Evolutionary conservation across 2,797 vertebrate species (phyloP), one percentile per base, ranked within the genome.

Genomic region (Coccyzus lansbergi): DNA sequence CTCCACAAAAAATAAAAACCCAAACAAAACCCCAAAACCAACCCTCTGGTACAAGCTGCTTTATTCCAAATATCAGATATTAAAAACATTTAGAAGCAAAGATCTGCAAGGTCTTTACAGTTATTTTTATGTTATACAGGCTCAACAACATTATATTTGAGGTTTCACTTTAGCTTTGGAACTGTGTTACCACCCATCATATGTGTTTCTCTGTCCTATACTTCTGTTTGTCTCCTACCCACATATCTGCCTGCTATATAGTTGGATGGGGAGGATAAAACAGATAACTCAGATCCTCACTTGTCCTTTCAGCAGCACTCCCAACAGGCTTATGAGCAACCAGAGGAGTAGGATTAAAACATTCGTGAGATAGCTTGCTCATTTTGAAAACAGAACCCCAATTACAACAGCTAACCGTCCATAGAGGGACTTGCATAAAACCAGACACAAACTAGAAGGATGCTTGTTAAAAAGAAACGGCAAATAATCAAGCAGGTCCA

Each of bases 401-500:
- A 19, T 51, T 81, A 26, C 3, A 1, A 7, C 22, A 59, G 60
- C 83, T 94, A 93, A 93, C 38, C 16, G 95, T 89, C 85, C 88
- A 21, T 70, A 90, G 94, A 70, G 40, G 40, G 31, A 28, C 68
- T 96, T 84, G 58, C 72, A 95, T 92, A 92, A 92, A 95, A 96
- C 8, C 80, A 91, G 65, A 79, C 71, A 62, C 5, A 58, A n/a
- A 67, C 24, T 82, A 85, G 95, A 95, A 90, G 34, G 31, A 58
- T 42, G 38, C 10, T 72, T 74, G 29, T 48, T 51, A 60, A 71
- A 70, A 63, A 64, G 40, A 59, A 52, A 24, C 17, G 29, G 38
- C 59, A 88, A 95, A 95, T 69, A 93, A 71, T 44, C 56, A 78
- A 93, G 40, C 17, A 87, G 82, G 72, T 13, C 58, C 13, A 70